phyloP scores from a whole-genome alignment of 2,797 vertebrate genomes.

The Tragelaphus oryx region DNA sequence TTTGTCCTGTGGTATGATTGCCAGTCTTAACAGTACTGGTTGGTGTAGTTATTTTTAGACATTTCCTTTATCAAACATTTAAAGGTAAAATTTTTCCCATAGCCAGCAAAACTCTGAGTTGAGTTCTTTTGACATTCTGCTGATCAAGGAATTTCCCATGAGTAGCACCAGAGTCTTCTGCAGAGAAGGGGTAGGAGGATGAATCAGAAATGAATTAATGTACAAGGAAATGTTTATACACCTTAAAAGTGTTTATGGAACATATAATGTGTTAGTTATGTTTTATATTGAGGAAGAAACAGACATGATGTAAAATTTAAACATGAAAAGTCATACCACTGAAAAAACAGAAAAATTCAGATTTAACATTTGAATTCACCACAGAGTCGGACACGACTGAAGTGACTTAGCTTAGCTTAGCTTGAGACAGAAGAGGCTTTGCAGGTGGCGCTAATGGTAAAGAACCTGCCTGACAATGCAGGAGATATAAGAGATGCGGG shows the following conservation, averaged over 20 bases:
- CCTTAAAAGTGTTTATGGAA: background rate
- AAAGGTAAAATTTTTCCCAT: slow-evolving; percentile 56
- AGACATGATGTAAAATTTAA: background rate
- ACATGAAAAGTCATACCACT: background rate
- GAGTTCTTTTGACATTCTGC: slow-evolving; percentile 58
- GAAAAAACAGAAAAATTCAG: slow-evolving; percentile 1
- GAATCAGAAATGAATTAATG: background rate
- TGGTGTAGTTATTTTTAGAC: slow-evolving; percentile 62
- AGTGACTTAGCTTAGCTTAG: no score
- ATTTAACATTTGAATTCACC: background rate
- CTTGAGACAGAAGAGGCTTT: background rate
- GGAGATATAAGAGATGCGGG: background rate
- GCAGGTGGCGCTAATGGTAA: background rate
- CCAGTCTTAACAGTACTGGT: slow-evolving; percentile 11
- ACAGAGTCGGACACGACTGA: no score
- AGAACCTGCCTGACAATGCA: background rate
- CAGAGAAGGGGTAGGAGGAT: background rate
- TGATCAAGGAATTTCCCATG: slow-evolving; percentile 54
- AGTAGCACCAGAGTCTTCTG: background rate
- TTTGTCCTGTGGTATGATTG: background rate
- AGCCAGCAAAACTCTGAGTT: slow-evolving; percentile 54
- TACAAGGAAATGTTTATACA: background rate
- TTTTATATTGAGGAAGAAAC: slow-evolving; percentile 14
- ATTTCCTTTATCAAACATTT: slow-evolving; percentile 69
- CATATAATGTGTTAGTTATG: background rate